These are phyloP conservation scores for Oscheius sp. DNA, from an alignment of 2,888 invertebrate genomes.

Conservation along the genomic window DNA sequence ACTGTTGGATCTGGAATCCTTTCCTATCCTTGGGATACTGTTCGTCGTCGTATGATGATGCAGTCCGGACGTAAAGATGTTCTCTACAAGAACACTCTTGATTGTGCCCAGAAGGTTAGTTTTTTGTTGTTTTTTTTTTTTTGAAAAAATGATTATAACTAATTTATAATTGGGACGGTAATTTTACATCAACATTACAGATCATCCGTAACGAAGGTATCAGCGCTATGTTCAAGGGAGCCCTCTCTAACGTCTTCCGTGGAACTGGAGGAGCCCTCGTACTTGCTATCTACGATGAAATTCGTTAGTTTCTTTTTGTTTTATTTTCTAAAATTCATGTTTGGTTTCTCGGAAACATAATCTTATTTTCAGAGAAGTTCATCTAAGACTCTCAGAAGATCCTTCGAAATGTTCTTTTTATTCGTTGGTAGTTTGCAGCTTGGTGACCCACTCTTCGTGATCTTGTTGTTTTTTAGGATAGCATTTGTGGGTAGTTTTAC, in stretches of 20 bases:
- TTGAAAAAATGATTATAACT: background rate
- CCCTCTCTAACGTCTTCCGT: slow-evolving; percentile 69
- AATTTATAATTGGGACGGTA: no score
- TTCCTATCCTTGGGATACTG: slow-evolving; percentile 96
- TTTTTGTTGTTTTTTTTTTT: background rate
- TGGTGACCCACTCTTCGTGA: slow-evolving; percentile 13
- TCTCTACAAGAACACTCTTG: slow-evolving; percentile 88
- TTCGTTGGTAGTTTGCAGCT: slow-evolving; percentile 15
- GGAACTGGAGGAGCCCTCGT: slow-evolving; percentile 94
- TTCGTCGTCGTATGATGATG: slow-evolving; percentile 98
- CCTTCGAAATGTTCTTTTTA: slow-evolving; percentile 35
- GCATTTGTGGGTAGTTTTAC: slow-evolving; percentile 9
- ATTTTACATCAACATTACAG: no score
- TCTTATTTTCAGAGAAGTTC: background rate
- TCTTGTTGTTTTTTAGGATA: slow-evolving; percentile 11
- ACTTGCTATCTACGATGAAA: slow-evolving; percentile 88
- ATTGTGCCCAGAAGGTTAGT: slow-evolving; percentile 82
- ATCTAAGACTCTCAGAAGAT: slow-evolving; percentile 55
- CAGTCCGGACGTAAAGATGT: slow-evolving; percentile 90
- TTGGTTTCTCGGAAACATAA: no score
- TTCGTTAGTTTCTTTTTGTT: no score
- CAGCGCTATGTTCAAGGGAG: slow-evolving; percentile 86
- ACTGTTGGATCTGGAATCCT: slow-evolving; percentile 89
- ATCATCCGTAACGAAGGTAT: slow-evolving; percentile 85
- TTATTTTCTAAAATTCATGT: background rate